Conservation (phyloP, 2,113 vertebrate genomes). For the Percopsis transmontana region DNA sequence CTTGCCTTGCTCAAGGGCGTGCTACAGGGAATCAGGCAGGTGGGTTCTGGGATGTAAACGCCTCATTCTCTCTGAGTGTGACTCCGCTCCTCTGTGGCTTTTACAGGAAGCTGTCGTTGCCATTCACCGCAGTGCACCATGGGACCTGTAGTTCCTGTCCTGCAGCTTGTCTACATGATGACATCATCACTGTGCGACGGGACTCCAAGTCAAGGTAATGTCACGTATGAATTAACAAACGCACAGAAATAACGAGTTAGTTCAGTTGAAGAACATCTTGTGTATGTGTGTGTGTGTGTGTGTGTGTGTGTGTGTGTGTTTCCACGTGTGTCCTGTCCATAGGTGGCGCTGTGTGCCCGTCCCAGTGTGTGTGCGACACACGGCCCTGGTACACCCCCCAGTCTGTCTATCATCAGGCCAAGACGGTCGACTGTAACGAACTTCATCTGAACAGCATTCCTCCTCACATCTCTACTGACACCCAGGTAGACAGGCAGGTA, state of each 20-base stretch:
- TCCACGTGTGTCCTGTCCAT: conserved; percentile 14
- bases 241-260: too few relatives aligned
- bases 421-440: conserved; percentile 83
- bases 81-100: not conserved
- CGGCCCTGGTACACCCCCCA: conserved; percentile 85
- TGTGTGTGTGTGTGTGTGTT: not conserved
- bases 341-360: conserved; percentile 69
- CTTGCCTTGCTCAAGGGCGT: too few relatives aligned
- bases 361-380: conserved; percentile 84
- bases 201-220: conserved; percentile 25
- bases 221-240: not conserved
- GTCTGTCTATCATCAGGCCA: conserved; percentile 81
- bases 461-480: conserved; percentile 73
- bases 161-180: conserved; percentile 30
- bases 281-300: not conserved
- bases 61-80: not conserved
- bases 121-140: conserved; percentile 38
- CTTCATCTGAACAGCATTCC: conserved; percentile 77
- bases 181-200: conserved; percentile 30
- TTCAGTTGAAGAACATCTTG: not conserved
- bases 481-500: conserved; percentile 55
- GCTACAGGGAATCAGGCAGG: too few relatives aligned
- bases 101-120: not conserved
- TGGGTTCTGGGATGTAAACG: too few relatives aligned
- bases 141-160: conserved; percentile 32